A percentile compares a stretch with the other conserved stretches of the same genome.
phyloP scores from a whole-genome alignment of 2,797 vertebrate species.

The Phataginus tricuspis region DNA sequence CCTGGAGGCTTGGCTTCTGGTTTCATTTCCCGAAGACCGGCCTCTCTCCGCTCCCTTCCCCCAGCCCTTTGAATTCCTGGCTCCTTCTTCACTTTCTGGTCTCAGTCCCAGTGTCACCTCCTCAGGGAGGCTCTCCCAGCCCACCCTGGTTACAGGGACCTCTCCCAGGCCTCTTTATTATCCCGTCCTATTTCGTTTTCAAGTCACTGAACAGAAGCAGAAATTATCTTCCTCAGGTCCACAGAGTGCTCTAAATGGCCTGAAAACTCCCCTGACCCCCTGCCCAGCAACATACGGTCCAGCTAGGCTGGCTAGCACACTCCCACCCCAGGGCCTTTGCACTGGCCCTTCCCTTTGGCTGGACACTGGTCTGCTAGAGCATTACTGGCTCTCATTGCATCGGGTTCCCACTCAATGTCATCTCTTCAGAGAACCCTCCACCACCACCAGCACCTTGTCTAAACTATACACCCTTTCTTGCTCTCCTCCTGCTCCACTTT shows the following conservation, averaged over 20 bases:
- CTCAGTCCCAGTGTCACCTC: constrained; percentile 12
- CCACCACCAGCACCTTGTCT: background rate
- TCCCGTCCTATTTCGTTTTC: background rate
- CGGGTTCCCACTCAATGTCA: background rate
- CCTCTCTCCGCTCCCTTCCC: background rate
- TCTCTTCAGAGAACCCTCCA: background rate
- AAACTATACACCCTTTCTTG: background rate
- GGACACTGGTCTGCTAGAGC: background rate
- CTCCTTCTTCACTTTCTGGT: constrained; percentile 3
- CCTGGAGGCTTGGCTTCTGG: background rate
- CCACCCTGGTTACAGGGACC: background rate
- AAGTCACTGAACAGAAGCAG: background rate
- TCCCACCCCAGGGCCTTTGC: background rate
- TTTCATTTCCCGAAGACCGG: constrained; percentile 51
- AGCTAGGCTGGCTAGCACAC: background rate
- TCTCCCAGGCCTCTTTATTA: background rate
- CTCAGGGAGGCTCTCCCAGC: background rate
- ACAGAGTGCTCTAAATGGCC: background rate
- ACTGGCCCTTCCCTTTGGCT: background rate
- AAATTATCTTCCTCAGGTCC: background rate
- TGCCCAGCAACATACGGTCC: background rate
- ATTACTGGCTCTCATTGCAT: background rate
- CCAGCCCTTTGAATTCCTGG: background rate
- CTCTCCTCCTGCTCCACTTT: background rate
- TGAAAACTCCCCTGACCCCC: background rate